Base-by-base conservation (phyloP, 2,888 invertebrate species). In the Xylophagus ater region DNA sequence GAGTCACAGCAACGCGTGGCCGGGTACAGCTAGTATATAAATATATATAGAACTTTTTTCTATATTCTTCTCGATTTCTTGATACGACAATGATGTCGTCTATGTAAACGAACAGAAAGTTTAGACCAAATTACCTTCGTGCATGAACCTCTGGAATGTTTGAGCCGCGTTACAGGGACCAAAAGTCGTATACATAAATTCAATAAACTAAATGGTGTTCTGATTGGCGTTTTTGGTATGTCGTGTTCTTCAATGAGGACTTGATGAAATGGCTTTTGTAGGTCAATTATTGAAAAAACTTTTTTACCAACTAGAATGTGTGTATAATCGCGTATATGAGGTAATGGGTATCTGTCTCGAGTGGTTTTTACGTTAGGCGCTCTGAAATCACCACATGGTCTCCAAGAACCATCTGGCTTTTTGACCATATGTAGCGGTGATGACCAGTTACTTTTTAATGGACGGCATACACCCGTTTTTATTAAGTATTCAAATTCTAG, bases 331-430 rank as follows among this genome's bases (percentile, higher is more conserved):
- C 34, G 33, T 13, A 40, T 19, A 15, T 40, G 14, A 9, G 31
- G 19, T n/a, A 38, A n/a, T 9, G 38, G 38, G 23, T 39, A 39
- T 14, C 39, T 24, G 15, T 39, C 39, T 3, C 25, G 32, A 9
- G 13, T 20, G 3, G 39, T 39, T 9, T 13, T 13, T 9, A 25
- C 26, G 23, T 40, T 40, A 3, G 34, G 14, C 17, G n/a, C 2
- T 4, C 40, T n/a, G 30, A 32, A 39, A 17, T 39, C 39, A 0
- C 54, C 53, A 35, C 54, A 54, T 1, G 54, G 50, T 10, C 57
- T 18, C 54, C 53, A 53, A 2, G 40, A 29, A 12, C 34, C 66
- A 58, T 72, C 73, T 71, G 53, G 73, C 39, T 52, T 52, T n/a
- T 43, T 46, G 9, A 46, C 50, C 41, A 55, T 32, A 35, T 54